phyloP scores from a whole-genome alignment of 2,888 invertebrate genomes.

The Lithosia quadra region DNA sequence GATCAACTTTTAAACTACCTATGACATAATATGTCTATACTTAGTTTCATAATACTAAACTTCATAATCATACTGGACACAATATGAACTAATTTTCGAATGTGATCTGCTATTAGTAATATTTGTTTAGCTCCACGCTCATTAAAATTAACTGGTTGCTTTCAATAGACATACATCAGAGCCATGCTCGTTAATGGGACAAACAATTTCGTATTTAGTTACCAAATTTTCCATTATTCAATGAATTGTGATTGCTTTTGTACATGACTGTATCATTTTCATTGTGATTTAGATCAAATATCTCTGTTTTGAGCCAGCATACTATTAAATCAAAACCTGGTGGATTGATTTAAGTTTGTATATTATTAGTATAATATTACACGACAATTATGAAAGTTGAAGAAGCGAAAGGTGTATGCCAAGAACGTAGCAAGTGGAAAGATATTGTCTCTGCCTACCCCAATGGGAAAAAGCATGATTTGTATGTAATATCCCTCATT shows the following conservation, averaged over 20 bases:
- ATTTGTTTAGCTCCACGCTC: background rate
- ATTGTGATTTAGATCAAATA: background rate
- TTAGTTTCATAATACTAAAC: background rate
- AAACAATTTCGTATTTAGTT: background rate
- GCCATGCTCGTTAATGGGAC: background rate
- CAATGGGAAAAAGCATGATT: no score
- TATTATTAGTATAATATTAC: no score
- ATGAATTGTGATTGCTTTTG: background rate
- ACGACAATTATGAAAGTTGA: no score
- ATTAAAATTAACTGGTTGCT: background rate
- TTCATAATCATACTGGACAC: background rate
- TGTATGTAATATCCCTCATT: no score
- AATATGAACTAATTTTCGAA: background rate
- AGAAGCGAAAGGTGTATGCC: no score
- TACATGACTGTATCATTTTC: background rate
- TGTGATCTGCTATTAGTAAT: background rate
- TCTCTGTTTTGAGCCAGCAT: background rate
- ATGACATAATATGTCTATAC: no score
- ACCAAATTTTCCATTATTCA: background rate
- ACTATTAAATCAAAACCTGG: background rate
- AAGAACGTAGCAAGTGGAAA: no score
- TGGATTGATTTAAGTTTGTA: no score
- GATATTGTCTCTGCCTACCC: no score
- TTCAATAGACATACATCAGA: background rate
- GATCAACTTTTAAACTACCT: no score